Percentiles rank a stretch among this genome's conserved stretches.
Conservation (phyloP, 2,113 vertebrate species). For the Microtus montanus region DNA sequence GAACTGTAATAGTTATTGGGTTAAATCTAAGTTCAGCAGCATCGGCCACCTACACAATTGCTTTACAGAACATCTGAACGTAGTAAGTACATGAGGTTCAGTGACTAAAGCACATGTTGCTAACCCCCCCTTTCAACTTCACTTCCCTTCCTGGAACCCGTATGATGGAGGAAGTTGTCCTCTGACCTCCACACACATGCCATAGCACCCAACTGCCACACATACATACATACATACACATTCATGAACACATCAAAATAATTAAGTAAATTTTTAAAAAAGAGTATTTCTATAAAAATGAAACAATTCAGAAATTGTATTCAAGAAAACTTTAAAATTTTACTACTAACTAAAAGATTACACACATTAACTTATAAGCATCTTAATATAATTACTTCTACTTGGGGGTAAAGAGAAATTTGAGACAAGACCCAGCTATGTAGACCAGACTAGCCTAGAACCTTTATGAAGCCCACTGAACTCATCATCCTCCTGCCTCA, state of each 20-base stretch:
- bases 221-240: background rate
- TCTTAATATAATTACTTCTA: background rate
- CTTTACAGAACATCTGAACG: slow-evolving; percentile 2
- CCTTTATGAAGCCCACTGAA: background rate
- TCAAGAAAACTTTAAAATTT: background rate
- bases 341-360: background rate
- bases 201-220: background rate
- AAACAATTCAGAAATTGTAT: background rate
- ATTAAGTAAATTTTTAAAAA: background rate
- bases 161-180: background rate
- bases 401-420: background rate
- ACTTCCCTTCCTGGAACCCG: background rate
- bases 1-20: background rate
- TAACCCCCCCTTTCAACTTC: background rate
- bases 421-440: background rate
- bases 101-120: too few relatives aligned
- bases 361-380: background rate
- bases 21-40: background rate
- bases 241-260: background rate
- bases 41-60: background rate
- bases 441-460: background rate
- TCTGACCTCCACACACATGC: background rate
- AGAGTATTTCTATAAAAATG: slow-evolving; percentile 32
- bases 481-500: background rate
- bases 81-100: background rate